These are phyloP conservation scores for Odontamblyopus lacepedii DNA, from an alignment of 2,797 vertebrate genomes.

Conservation along the genomic window DNA sequence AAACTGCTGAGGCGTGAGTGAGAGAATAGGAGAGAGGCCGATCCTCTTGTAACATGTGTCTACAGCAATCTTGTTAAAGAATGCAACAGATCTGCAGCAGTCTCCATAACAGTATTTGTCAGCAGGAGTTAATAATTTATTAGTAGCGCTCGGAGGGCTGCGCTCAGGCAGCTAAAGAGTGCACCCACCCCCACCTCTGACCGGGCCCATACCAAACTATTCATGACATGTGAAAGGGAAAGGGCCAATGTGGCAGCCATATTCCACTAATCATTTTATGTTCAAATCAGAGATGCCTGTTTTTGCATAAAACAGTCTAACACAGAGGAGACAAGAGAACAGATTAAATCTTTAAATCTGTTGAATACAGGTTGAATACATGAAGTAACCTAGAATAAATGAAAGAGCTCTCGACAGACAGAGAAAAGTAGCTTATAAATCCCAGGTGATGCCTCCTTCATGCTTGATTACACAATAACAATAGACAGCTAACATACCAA, in stretches of 20 bases:
- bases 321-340: no score
- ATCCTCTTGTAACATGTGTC: constrained; percentile 96
- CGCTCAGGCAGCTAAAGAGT: constrained; percentile 75
- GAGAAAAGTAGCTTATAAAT: constrained; percentile 52
- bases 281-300: not conserved
- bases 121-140: constrained; percentile 88
- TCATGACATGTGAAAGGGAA: constrained; percentile 67
- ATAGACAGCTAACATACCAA: constrained; percentile 64
- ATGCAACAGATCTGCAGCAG: constrained; percentile 84
- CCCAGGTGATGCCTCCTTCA: constrained; percentile 46
- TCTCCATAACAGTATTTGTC: constrained; percentile 86
- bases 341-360: not conserved
- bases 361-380: not conserved
- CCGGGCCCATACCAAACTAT: constrained; percentile 68
- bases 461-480: constrained; percentile 74
- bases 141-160: constrained; percentile 76
- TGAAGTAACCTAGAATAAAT: not conserved
- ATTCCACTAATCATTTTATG: constrained; percentile 61
- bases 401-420: constrained; percentile 43
- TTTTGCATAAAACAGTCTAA: not conserved
- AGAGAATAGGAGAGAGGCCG: constrained; percentile 76
- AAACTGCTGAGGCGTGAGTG: constrained; percentile 94
- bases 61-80: constrained; percentile 97
- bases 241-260: constrained; percentile 58
- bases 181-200: constrained; percentile 67